Evolutionary conservation across 1,140 invertebrate genomes (phyloP).

Genomic region (Lethocerus indicus): DNA sequence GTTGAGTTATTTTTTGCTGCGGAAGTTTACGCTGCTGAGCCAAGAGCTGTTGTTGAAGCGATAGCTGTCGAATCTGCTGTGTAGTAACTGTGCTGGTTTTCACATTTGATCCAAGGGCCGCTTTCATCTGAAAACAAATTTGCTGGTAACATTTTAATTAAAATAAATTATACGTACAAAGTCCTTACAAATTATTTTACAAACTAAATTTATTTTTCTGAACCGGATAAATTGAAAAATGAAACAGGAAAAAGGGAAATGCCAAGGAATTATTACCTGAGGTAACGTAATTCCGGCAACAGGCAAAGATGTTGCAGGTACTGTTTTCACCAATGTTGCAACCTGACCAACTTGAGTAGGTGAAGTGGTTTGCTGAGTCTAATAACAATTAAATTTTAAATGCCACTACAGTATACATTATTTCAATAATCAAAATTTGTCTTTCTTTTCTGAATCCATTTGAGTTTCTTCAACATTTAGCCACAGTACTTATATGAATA

Average conservation of each 20-base stretch:
- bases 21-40: conserved; percentile 37
- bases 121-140: conserved; percentile 24
- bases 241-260: neutral
- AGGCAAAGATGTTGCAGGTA: conserved; percentile 23
- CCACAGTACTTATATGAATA: no score
- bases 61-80: conserved; percentile 45
- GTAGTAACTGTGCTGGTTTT: conserved; percentile 37
- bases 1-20: conserved; percentile 38
- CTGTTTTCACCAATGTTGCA: conserved; percentile 39
- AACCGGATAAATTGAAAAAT: neutral
- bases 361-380: conserved; percentile 25
- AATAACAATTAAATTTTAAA: conserved; percentile 11
- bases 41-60: conserved; percentile 47
- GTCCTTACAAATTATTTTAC: neutral
- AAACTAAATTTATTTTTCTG: neutral
- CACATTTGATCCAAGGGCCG: conserved; percentile 24
- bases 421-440: no score
- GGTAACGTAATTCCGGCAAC: conserved; percentile 15
- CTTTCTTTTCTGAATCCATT: no score
- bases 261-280: conserved; percentile 12
- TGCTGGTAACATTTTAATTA: no score
- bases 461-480: no score
- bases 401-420: no score
- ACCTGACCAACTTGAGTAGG: conserved; percentile 26
- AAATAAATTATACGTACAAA: neutral